These are phyloP conservation scores for Champsocephalus esox DNA, from an alignment of 2,797 vertebrate species.

Conservation along the genomic window DNA sequence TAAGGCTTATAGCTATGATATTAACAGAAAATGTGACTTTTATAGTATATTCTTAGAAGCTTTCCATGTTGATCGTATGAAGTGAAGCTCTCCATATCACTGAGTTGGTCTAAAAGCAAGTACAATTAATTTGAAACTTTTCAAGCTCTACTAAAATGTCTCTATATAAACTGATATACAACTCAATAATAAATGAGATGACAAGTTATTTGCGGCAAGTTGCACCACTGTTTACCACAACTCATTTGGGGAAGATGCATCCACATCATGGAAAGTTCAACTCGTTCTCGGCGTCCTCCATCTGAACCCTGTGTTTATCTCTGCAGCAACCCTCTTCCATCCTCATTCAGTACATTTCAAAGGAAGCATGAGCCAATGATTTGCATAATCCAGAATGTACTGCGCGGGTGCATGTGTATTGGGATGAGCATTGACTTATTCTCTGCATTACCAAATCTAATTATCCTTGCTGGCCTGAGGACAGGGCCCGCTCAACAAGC, in stretches of 20 bases:
- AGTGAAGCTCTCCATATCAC: not conserved
- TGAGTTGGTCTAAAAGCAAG: not conserved
- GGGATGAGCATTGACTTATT: conserved; percentile 73
- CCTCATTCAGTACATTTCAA: conserved; percentile 78
- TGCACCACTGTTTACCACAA: conserved; percentile 12
- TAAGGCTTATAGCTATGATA: no score
- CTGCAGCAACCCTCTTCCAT: conserved; percentile 63
- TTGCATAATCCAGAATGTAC: conserved; percentile 81
- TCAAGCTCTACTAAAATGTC: not conserved
- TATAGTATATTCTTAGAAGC: not conserved
- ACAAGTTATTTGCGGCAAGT: conserved; percentile 13
- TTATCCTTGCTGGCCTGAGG: conserved; percentile 77
- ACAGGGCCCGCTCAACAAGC: conserved; percentile 65
- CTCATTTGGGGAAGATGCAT: conserved; percentile 34
- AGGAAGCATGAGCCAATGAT: conserved; percentile 71
- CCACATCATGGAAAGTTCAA: conserved; percentile 53
- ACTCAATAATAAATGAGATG: not conserved
- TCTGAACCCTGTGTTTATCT: conserved; percentile 80
- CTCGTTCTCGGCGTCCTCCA: conserved; percentile 62
- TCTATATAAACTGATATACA: not conserved
- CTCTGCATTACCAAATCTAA: conserved; percentile 80
- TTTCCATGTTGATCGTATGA: not conserved
- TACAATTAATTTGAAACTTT: not conserved
- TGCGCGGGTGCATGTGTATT: conserved; percentile 35
- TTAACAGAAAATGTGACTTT: no score